Base-by-base conservation (phyloP, 1,140 invertebrate genomes). In the Pogonomyrmex californicus region DNA sequence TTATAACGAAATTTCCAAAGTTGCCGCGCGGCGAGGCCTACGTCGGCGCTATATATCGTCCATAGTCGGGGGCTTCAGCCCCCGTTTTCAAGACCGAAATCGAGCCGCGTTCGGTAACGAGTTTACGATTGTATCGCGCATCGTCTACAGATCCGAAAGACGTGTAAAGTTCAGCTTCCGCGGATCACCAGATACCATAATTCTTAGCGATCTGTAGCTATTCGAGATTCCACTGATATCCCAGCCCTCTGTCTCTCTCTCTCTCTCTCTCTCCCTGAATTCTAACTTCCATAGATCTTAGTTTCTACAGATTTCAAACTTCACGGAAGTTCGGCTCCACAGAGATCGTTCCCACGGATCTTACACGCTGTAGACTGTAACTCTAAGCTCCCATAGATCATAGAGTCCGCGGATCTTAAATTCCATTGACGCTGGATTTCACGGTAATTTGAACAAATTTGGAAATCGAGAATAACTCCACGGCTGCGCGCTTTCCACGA, bases 1-100 rank as follows among this genome's bases (percentile, higher is more conserved):
- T 83, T 75, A 58, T 83, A 83, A 83, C 79, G 68, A 83, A 83
- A 83, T 83, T 83, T 83, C 68, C 54, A 6, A 49, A 83, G 68
- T 83, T 83, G 4, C 44, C 68, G 41, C 23, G 38, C 66, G 79
- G 30, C 41, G 54, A 75, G 79, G 79, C 79, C 79, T 82, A 82
- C 33, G n/a, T 44, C 12, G 4, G 23, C 23, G 23, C 23, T 9
- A 30, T 9, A 30, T 30, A 3, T 41, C 2, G 14, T 17, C 17
- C 41, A 60, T 30, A 60, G 54, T 51, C 47, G 9, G 23, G 23
- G 33, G 36, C 17, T 38, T 38, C 10, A 41, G 3, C 6, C 66
- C 44, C 38, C 23, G 23, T 23, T 81, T 60, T 60, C 68, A 2
- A 75, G n/a, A 12, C 30, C 23, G 23, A 23, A 54, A 82, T 82